Percentiles rank a stretch among this genome's conserved stretches.
Evolutionary conservation across 2,797 vertebrate genomes (phyloP).

Genomic region (Kryptolebias ocellatus): DNA sequence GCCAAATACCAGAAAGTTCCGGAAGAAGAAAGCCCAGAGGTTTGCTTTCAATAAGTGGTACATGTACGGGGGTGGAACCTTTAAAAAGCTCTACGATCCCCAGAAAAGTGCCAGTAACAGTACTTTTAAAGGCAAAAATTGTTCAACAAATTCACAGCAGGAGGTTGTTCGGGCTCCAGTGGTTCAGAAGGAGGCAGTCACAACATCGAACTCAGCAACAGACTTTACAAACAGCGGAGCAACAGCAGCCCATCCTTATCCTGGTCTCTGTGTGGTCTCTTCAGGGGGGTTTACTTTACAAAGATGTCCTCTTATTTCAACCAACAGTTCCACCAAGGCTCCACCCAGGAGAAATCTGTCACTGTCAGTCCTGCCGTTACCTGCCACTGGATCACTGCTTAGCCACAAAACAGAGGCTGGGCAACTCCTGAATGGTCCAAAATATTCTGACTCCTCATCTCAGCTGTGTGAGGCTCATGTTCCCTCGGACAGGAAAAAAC

Average conservation of each 20-base stretch:
- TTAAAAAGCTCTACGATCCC: constrained; percentile 90
- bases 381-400: constrained; percentile 36
- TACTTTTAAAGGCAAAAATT: constrained; percentile 69
- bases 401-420: constrained; percentile 36
- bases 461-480: constrained; percentile 58
- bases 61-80: constrained; percentile 92
- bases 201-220: constrained; percentile 15
- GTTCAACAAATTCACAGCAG: constrained; percentile 50
- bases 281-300: constrained; percentile 41
- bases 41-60: constrained; percentile 98
- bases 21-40: constrained; percentile 85
- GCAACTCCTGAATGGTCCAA: constrained; percentile 23
- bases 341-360: constrained; percentile 59
- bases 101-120: constrained; percentile 71
- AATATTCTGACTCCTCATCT: constrained; percentile 30
- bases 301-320: constrained; percentile 26
- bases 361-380: constrained; percentile 54
- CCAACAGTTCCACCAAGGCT: constrained; percentile 45
- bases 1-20: constrained; percentile 74
- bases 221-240: constrained; percentile 37
- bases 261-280: constrained; percentile 29
- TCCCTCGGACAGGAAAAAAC: constrained; percentile 90
- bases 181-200: constrained; percentile 39
- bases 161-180: constrained; percentile 48
- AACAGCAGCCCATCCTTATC: constrained; percentile 23